Base-by-base conservation (phyloP, 2,113 vertebrate genomes). In the Microtus ochrogaster region DNA sequence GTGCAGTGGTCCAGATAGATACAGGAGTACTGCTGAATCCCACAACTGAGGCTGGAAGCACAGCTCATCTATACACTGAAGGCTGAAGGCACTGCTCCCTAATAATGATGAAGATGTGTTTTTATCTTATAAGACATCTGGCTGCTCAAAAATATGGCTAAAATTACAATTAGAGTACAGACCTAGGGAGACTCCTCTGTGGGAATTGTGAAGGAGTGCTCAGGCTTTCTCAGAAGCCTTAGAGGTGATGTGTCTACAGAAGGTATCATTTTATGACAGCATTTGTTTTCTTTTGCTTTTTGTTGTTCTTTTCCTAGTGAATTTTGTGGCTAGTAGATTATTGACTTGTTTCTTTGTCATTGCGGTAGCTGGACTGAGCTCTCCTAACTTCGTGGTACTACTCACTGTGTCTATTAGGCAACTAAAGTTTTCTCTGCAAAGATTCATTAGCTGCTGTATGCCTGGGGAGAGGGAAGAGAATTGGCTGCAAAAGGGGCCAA, bases 261-360 rank as follows among this genome's bases (percentile, higher is more conserved):
- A 91, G 82, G 39, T 65, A 89, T 33, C 24, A 58, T 89, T 92
- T 94, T 49, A 66, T 65, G 65, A 81, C 47, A 82, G n/a, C 4
- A 81, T 49, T 44, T 89, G 36, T 86, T 89, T 81, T 13, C 5
- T 14, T 93, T 83, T 87, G 44, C 61, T 74, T 24, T 77, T n/a
- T 28, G 68, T 9, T 61, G 76, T 12, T 58, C 76, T 77, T n/a
- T 72, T 3, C 2, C 44, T n/a, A 49, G 44, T 68, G 33, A 26
- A 88, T 93, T 86, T 89, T 73, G 61, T 91, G 33, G 47, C 74
- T 91, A 3, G 30, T 87, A 44, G 47, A 94, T 95, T 70, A 55
- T 39, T 79, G 77, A 72, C 55, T 84, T 33, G 24, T 68, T 89
- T 85, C 47, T 66, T 61, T 94, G 36, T 78, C 63, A 26, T 72